These are phyloP conservation scores for Osmoderma eremita DNA, from an alignment of 2,888 invertebrate genomes.

Conservation along the genomic window DNA sequence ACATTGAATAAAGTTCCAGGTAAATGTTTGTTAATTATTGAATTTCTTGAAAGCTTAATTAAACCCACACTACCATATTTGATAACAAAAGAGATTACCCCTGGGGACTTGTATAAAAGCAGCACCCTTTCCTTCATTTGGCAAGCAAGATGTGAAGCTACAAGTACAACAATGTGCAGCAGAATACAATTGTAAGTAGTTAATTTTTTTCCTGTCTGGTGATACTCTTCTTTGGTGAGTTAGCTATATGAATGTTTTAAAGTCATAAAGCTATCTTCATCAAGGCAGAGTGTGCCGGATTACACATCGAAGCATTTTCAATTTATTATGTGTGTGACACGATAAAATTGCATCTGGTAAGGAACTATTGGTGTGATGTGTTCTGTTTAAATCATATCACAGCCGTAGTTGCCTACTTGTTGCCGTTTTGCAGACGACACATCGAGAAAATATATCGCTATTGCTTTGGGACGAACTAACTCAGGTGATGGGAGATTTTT, in stretches of 20 bases:
- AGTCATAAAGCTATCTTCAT: constrained; percentile 64
- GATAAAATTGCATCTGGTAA: constrained; percentile 49
- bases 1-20: no score
- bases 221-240: constrained; percentile 61
- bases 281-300: constrained; percentile 53
- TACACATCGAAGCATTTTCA: neutral
- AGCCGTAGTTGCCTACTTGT: constrained; percentile 60
- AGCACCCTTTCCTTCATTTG: no score
- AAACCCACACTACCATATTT: no score
- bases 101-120: no score
- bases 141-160: no score
- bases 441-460: neutral
- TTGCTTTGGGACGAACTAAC: constrained; percentile 11
- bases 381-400: constrained; percentile 57
- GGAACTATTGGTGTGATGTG: constrained; percentile 64
- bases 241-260: constrained; percentile 57
- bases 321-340: neutral
- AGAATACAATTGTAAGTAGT: no score
- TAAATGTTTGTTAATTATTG: no score
- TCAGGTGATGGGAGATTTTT: constrained; percentile 8
- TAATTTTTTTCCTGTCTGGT: no score
- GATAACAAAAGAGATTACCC: no score
- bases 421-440: constrained; percentile 24
- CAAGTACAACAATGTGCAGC: no score
- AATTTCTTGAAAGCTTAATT: no score